Evolutionary conservation across 2,797 vertebrate species (phyloP).

Genomic region (Schizothorax lantsangensis): DNA sequence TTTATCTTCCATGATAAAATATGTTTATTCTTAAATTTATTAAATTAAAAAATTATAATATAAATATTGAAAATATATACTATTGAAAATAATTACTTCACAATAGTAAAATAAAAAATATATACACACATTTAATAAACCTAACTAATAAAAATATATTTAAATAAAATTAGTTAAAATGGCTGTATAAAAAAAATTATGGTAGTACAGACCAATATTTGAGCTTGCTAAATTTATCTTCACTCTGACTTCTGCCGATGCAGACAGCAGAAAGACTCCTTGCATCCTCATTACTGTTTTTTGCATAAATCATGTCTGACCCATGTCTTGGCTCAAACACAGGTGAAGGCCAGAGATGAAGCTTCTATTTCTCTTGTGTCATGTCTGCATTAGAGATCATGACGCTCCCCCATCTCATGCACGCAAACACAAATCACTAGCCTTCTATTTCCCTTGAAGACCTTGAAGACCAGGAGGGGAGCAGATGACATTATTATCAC

Average conservation of each 20-base stretch:
- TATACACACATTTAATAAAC: not conserved
- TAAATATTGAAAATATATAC: not conserved
- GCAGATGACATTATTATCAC: slow-evolving; percentile 55
- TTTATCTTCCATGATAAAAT: not conserved
- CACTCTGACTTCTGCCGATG: not conserved
- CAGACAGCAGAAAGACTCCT: slow-evolving; percentile 27
- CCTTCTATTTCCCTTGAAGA: slow-evolving; percentile 49
- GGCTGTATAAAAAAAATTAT: no score
- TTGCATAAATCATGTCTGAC: slow-evolving; percentile 53
- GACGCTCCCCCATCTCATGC: slow-evolving; percentile 36
- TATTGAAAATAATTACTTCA: not conserved
- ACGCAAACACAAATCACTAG: slow-evolving; percentile 4
- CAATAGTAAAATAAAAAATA: not conserved
- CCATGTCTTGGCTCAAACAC: slow-evolving; percentile 23
- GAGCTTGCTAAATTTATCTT: not conserved
- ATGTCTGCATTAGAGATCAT: slow-evolving; percentile 45
- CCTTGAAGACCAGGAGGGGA: slow-evolving; percentile 30
- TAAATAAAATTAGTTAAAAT: not conserved
- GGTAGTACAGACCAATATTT: not conserved
- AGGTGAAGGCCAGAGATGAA: slow-evolving; percentile 53
- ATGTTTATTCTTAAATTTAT: not conserved
- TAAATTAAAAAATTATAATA: not conserved
- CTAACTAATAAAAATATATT: no score
- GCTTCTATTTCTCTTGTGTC: slow-evolving; percentile 28
- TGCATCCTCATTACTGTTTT: slow-evolving; percentile 32